A percentile compares a stretch with the other conserved stretches of the same genome.
phyloP scores from a whole-genome alignment of 2,113 vertebrate species.

The Dryoscopus gambensis region DNA sequence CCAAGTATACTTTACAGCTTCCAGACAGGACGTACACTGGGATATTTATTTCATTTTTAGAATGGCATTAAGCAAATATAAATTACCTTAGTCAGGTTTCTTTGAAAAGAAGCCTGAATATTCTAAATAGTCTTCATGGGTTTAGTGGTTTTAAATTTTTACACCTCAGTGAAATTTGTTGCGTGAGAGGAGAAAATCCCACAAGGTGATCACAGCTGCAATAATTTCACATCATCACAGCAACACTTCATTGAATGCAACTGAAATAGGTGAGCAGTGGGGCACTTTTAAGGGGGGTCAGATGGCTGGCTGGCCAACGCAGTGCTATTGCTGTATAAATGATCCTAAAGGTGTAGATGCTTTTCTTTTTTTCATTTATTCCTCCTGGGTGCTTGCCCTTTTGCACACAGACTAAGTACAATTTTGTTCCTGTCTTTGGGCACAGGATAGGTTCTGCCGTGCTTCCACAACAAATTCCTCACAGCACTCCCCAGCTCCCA shows the following conservation, averaged over 20 bases:
- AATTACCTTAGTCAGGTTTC: not conserved
- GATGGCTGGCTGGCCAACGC: not conserved
- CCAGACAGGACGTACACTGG: not conserved
- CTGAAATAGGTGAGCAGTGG: not conserved
- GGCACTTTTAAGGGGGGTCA: not conserved
- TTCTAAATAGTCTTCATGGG: not conserved
- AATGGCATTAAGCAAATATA: not conserved
- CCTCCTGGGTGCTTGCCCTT: not conserved
- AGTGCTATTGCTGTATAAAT: not conserved
- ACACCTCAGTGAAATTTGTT: not conserved
- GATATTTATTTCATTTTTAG: not conserved
- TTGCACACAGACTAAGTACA: not conserved
- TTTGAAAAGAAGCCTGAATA: not conserved
- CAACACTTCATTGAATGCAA: not conserved
- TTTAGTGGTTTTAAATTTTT: not conserved
- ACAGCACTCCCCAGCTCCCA: not conserved
- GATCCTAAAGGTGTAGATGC: not conserved
- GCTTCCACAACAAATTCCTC: not conserved
- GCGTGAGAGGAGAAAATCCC: not conserved
- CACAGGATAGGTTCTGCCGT: not conserved
- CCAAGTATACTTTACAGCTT: not conserved
- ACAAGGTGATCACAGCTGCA: not conserved
- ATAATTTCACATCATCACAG: not conserved
- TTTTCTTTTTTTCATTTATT: not conserved
- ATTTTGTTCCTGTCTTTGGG: not conserved